Evolutionary conservation across 1,140 invertebrate genomes (phyloP), one percentile per base, ranked within the genome.

Genomic region (Nebria ingens): DNA sequence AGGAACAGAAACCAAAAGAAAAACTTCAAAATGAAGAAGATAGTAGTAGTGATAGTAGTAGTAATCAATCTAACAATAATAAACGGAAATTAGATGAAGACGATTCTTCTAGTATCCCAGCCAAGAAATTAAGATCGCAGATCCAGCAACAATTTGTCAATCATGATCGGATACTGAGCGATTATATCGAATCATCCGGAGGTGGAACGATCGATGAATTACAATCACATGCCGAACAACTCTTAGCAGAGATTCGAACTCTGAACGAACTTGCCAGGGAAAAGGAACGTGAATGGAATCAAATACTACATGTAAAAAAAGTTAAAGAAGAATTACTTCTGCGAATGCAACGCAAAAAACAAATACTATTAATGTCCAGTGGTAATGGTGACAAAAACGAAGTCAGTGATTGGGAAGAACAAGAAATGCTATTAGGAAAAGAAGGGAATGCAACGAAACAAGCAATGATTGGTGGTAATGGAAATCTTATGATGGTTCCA

Each of bases 261-360:
- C 68, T 90, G 49, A 75, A 81, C 49, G 81, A 85, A 58, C 63
- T 88, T 12, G 79, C 84, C 1, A 78, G 80, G 60, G 79, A 82
- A 62, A 90, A 89, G 67, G 88, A 90, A 73, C 77, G 83, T 58
- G 87, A 91, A 69, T 90, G 87, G 87, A 89, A 90, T 63, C 82
- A 85, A 49, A 82, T 91, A 21, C 64, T 90, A 4, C 79, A 85
- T 63, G 71, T 88, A 59, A 85, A 85, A 63, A 90, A 89, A 65
- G 73, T 89, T 0, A 90, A 90, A 71, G 87, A 91, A 66, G 86
- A 90, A 64, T 81, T 86, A 13, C 73, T 87, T 52, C 68, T 84
- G 13, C 69, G 86, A 54, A 70, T 89, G 2, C 71, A 85, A 56
- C 76, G 86, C 52, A 77, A 80, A 56, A 79, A 80, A 61, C 80